These are phyloP conservation scores for Hyla sarda DNA, from an alignment of 2,113 vertebrate genomes.

Conservation along the genomic window DNA sequence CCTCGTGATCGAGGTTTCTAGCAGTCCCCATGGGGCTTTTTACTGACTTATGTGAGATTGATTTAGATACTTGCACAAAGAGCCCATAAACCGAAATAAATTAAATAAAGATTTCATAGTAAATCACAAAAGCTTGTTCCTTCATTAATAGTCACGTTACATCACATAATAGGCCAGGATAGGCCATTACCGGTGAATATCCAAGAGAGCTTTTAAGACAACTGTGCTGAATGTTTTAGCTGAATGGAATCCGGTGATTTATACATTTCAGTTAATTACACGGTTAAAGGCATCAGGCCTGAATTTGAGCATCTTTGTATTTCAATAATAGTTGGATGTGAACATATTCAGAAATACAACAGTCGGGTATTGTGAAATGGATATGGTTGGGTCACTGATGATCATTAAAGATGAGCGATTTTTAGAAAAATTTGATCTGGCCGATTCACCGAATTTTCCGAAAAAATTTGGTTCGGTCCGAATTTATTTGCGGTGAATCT, in stretches of 20 bases:
- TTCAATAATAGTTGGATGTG: background rate
- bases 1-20: background rate
- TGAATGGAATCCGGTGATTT: slow-evolving; percentile 34
- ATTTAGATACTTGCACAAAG: slow-evolving; percentile 54
- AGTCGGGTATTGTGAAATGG: background rate
- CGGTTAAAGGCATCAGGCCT: slow-evolving; percentile 34
- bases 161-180: slow-evolving; percentile 46
- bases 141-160: slow-evolving; percentile 51
- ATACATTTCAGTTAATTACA: slow-evolving; percentile 26
- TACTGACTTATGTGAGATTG: slow-evolving; percentile 50
- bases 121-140: slow-evolving; percentile 51
- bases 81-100: slow-evolving; percentile 49
- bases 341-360: background rate
- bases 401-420: too few species aligned
- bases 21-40: slow-evolving; percentile 25
- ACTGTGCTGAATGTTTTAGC: slow-evolving; percentile 5
- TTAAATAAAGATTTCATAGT: slow-evolving; percentile 60
- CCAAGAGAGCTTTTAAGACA: slow-evolving; percentile 45
- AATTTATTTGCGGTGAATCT: too few species aligned
- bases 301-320: slow-evolving; percentile 2
- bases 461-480: too few species aligned
- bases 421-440: too few species aligned
- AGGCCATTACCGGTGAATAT: slow-evolving; percentile 42
- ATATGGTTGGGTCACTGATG: background rate
- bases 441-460: too few species aligned